A percentile compares a stretch with the other conserved stretches of the same genome.
These are phyloP conservation scores for Phyto melanocephala DNA, from an alignment of 2,888 invertebrate species.

Conservation along the genomic window DNA sequence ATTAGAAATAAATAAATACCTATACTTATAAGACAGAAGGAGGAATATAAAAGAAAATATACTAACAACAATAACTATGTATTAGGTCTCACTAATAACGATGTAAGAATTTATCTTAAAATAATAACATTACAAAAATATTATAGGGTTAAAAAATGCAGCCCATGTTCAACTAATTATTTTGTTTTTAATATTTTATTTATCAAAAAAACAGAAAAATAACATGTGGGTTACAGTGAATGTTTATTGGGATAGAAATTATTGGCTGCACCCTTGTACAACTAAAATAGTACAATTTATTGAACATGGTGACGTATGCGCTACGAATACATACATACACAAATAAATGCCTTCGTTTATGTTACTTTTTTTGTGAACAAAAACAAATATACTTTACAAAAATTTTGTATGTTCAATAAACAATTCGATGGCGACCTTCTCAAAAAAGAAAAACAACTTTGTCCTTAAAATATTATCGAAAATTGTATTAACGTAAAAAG, in stretches of 20 bases:
- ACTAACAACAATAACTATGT: too few relatives aligned
- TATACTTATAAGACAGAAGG: too few relatives aligned
- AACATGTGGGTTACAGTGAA: too few relatives aligned
- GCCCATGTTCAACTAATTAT: too few relatives aligned
- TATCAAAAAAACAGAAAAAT: too few relatives aligned
- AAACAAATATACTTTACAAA: conserved; percentile 7
- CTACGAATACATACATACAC: background rate
- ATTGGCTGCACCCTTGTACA: conserved; percentile 46
- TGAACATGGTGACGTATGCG: conserved; percentile 49
- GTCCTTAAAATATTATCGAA: conserved; percentile 15
- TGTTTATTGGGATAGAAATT: background rate
- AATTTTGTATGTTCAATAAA: conserved; percentile 32
- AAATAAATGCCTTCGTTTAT: background rate
- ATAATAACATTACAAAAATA: too few relatives aligned
- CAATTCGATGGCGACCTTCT: conserved; percentile 40
- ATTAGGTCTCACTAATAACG: too few relatives aligned
- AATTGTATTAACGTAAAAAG: background rate
- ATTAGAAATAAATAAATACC: too few relatives aligned
- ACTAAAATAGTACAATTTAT: conserved; percentile 37
- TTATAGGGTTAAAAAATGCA: too few relatives aligned
- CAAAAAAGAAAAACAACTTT: conserved; percentile 11
- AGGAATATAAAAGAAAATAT: too few relatives aligned
- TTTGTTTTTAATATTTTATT: too few relatives aligned
- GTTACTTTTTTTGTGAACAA: background rate
- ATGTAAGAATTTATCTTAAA: too few relatives aligned